Conservation (phyloP, 2,888 invertebrate species). For the Morinoia aosen region DNA sequence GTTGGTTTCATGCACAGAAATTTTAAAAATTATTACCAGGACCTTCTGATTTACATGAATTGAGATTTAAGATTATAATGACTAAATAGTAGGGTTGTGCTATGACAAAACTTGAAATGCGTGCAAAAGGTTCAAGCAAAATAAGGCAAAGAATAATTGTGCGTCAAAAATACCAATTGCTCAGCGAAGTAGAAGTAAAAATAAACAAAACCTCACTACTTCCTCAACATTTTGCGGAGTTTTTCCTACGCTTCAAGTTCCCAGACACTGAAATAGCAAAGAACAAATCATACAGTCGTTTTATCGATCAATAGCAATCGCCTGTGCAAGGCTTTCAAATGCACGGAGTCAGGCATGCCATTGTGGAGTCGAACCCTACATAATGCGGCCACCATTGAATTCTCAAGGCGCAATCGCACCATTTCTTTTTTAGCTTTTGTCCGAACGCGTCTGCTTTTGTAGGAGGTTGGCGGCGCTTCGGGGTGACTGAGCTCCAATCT, state of each 20-base stretch:
- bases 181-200: background rate
- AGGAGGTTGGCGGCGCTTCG: background rate
- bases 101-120: no score
- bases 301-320: conserved; percentile 45
- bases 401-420: conserved; percentile 52
- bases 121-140: no score
- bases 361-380: conserved; percentile 46
- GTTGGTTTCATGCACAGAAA: no score
- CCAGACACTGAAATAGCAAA: background rate
- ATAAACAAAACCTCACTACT: background rate
- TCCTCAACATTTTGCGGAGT: background rate
- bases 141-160: no score
- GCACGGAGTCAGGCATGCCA: conserved; percentile 26
- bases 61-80: no score
- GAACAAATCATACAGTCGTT: conserved; percentile 32
- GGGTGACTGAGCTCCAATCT: conserved; percentile 43
- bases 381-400: conserved; percentile 51
- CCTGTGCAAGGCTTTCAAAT: conserved; percentile 44
- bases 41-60: no score
- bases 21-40: no score
- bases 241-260: background rate
- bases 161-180: background rate
- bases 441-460: conserved; percentile 34
- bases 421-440: conserved; percentile 51
- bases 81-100: no score